Percentiles rank a stretch among this genome's conserved stretches.
phyloP scores from a whole-genome alignment of 2,888 invertebrate species.

The Tipula vernalis region DNA sequence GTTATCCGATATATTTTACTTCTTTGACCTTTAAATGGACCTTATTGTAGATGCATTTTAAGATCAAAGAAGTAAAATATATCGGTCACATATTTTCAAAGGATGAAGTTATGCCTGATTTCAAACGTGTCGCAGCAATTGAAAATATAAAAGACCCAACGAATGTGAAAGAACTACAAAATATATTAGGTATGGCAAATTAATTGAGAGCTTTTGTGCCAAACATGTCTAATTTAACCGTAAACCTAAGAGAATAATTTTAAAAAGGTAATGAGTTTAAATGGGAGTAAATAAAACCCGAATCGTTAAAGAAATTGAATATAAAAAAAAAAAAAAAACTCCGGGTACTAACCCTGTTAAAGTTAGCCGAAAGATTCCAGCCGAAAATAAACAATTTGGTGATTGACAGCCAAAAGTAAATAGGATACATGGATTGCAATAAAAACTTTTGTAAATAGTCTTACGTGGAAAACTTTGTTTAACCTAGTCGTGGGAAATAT shows the following conservation, averaged over 20 bases:
- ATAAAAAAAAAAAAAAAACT: neutral
- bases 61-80: constrained; percentile 20
- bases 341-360: no score
- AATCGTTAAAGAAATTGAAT: neutral
- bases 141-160: neutral
- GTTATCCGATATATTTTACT: no score
- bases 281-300: neutral
- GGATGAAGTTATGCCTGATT: neutral
- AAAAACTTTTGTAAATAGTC: no score
- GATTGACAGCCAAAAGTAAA: no score
- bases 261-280: neutral
- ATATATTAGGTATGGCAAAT: neutral
- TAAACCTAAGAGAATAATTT: neutral
- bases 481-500: no score
- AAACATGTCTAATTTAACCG: no score
- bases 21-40: no score
- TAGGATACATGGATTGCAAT: no score
- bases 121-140: neutral
- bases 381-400: no score
- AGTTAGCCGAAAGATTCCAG: no score
- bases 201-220: neutral
- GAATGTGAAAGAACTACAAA: neutral
- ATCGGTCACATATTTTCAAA: constrained; percentile 18
- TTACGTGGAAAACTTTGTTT: no score
- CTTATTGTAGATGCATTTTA: constrained; percentile 10